Percentiles rank a stretch among this genome's conserved stretches.
phyloP scores from a whole-genome alignment of 2,888 invertebrate species.

The Macaria liturata region DNA sequence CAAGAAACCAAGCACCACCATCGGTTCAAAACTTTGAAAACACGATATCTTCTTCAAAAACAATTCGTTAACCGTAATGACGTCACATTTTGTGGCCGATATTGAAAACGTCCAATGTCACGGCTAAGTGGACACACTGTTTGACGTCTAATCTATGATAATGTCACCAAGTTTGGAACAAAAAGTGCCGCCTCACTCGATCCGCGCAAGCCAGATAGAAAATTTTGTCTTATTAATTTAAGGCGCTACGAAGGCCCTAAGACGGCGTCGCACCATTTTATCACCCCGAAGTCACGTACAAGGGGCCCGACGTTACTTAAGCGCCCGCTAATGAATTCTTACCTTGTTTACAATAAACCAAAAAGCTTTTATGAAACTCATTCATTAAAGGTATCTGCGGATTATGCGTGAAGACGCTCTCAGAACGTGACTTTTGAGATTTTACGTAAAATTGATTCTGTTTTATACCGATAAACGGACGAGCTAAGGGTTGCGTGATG shows the following conservation, averaged over 20 bases:
- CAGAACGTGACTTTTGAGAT: constrained; percentile 63
- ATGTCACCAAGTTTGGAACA: constrained; percentile 21
- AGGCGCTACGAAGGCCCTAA: constrained; percentile 48
- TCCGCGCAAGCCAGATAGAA: constrained; percentile 45
- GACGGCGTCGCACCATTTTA: constrained; percentile 52
- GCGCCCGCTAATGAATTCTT: constrained; percentile 68
- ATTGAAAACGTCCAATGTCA: constrained; percentile 28
- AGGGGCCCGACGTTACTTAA: constrained; percentile 48
- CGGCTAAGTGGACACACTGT: constrained; percentile 22
- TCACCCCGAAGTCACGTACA: constrained; percentile 70
- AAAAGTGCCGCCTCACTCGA: constrained; percentile 40
- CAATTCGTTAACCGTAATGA: constrained; percentile 8
- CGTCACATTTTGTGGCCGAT: constrained; percentile 17
- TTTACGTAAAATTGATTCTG: constrained; percentile 56
- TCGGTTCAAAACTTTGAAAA: constrained; percentile 6
- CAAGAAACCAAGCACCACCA: no score
- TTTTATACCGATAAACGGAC: constrained; percentile 45
- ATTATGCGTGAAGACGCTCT: constrained; percentile 67
- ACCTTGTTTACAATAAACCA: constrained; percentile 74
- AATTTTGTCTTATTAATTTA: constrained; percentile 59
- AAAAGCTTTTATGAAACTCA: constrained; percentile 69
- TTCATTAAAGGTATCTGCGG: constrained; percentile 65
- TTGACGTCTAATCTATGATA: constrained; percentile 26
- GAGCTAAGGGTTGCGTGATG: constrained; percentile 48
- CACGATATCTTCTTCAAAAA: constrained; percentile 6